Conservation (phyloP, 2,888 invertebrate genomes). For the Heteromyza rotundicornis region DNA sequence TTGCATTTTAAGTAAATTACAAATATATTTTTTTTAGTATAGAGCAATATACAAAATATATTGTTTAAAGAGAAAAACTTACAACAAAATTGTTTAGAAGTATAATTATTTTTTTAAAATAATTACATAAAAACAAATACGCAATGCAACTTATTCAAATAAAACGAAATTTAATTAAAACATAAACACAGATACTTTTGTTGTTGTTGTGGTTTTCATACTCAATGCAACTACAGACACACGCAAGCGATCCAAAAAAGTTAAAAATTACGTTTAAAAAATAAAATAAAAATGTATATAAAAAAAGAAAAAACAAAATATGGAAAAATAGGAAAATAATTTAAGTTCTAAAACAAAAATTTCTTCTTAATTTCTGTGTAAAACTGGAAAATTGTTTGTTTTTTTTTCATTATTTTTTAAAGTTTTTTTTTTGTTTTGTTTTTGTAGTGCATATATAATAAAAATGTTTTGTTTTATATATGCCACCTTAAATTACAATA, state of each 20-base stretch:
- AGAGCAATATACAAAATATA: conserved; percentile 10
- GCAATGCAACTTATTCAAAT: background rate
- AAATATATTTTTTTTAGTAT: background rate
- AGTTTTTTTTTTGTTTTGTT: conserved; percentile 29
- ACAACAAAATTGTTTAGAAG: background rate
- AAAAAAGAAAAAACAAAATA: conserved; percentile 9
- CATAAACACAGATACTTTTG: background rate
- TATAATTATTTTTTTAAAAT: background rate
- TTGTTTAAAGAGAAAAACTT: background rate
- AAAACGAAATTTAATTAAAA: background rate
- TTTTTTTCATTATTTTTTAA: conserved; percentile 18
- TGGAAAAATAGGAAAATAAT: conserved; percentile 6
- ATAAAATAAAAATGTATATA: conserved; percentile 14
- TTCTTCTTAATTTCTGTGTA: conserved; percentile 40
- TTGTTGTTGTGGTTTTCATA: background rate
- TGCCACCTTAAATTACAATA: conserved; percentile 60
- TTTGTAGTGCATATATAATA: conserved; percentile 13
- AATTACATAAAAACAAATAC: background rate
- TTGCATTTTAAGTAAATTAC: conserved; percentile 18
- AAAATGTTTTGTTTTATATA: conserved; percentile 34
- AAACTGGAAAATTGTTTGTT: conserved; percentile 43
- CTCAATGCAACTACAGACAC: no score
- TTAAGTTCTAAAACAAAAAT: conserved; percentile 11
- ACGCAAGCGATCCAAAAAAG: no score
- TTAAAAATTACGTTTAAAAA: conserved; percentile 16